Base-by-base conservation (phyloP, 2,888 invertebrate genomes). In the Dasypolia templi region DNA sequence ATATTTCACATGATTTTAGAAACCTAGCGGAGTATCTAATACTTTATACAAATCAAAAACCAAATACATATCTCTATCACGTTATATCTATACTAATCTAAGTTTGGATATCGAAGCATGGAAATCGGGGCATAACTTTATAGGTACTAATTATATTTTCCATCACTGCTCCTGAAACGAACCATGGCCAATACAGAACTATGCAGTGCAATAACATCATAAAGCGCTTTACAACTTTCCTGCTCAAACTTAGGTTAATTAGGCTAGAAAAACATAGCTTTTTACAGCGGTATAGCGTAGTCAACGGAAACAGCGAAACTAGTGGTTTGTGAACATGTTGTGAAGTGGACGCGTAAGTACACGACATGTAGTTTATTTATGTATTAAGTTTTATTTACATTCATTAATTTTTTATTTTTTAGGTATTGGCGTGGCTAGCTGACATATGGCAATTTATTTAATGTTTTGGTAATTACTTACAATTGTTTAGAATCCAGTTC, bases 191-290 rank as follows among this genome's bases (percentile, higher is more conserved):
- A 72, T 59, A 51, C 26, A 62, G 7, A 72, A 53, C 17, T 49
- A 29, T 32, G 49, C 12, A 49, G 14, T 6, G 61, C 55, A 49
- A 61, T 65, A 44, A 79, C 51, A 80, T 49, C n/a, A 71, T 67
- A 81, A 76, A 67, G 63, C 58, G 58, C 46, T 71, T 64, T 63
- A 76, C 19, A 62, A 79, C n/a, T 81, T 81, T 72, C 19, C 39
- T 59, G 29, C 19, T 72, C 51, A 67, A 59, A 58, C 29, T 49
- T 35, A 53, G 32, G 77, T 19, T 77, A 69, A 81, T 81, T 82
- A 81, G 66, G 80, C 72, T 67, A 63, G 46, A 63, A 81, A 78
- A 64, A 78, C 62, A 72, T 74, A 12, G 66, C 55, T 69, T 78
- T 82, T 81, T 73, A 77, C 19, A 81, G 58, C 55, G 26, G 35